Conservation (phyloP, 2,797 vertebrate species). For the Parauchenoglanis punctatus region DNA sequence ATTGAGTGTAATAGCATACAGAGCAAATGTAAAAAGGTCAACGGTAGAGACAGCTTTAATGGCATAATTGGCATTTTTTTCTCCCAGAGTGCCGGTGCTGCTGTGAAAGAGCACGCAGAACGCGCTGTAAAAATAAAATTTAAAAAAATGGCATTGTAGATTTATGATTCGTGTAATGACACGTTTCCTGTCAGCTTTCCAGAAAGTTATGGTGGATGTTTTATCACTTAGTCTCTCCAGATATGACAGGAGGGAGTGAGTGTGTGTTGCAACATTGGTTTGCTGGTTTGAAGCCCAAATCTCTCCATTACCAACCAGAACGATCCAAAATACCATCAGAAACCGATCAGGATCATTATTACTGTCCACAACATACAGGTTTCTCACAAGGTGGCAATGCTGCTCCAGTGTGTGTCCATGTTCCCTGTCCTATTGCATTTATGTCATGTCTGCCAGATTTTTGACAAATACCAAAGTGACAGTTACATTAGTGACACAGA, state of each 20-base stretch:
- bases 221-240: not conserved
- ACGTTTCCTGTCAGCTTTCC: conserved; percentile 39
- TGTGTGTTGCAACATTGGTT: not conserved
- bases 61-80: conserved; percentile 75
- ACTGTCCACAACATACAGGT: not conserved
- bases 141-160: conserved; percentile 45
- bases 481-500: not conserved
- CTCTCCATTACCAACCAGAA: not conserved
- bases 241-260: not conserved
- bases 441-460: not conserved
- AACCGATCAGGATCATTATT: not conserved
- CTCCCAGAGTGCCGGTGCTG: conserved; percentile 57
- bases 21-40: conserved; percentile 80
- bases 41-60: conserved; percentile 74
- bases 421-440: not conserved
- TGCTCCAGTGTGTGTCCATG: not conserved
- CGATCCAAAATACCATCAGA: not conserved
- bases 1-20: conserved; percentile 80
- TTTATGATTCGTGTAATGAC: conserved; percentile 55
- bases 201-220: not conserved
- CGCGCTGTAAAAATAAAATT: not conserved
- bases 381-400: conserved; percentile 13
- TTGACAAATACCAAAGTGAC: conserved; percentile 6
- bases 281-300: not conserved
- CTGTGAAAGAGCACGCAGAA: conserved; percentile 38